Evolutionary conservation across 2,888 invertebrate genomes (phyloP).

Genomic region (Microctonus aethiopoides): DNA sequence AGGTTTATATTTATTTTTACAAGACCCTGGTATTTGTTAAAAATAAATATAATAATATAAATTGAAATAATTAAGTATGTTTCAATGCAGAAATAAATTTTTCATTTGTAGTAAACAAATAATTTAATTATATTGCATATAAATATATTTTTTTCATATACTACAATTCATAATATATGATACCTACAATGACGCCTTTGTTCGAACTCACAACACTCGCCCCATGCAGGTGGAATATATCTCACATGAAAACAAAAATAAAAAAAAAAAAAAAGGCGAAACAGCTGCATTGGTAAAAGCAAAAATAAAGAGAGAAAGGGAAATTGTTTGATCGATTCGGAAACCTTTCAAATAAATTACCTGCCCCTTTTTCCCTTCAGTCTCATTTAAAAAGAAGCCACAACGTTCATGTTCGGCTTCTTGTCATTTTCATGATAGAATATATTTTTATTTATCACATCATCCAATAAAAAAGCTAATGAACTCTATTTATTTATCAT

Average conservation of each 20-base stretch:
- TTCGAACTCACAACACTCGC: neutral
- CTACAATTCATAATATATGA: no score
- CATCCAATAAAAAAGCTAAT: neutral
- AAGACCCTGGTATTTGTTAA: no score
- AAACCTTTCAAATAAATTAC: conserved; percentile 10
- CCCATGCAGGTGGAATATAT: neutral
- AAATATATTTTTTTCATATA: no score
- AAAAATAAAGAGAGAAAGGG: neutral
- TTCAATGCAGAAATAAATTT: no score
- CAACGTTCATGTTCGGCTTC: conserved; percentile 4
- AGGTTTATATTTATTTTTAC: no score
- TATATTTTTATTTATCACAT: neutral
- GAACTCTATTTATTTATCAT: neutral
- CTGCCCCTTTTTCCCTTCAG: neutral
- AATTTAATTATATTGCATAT: no score
- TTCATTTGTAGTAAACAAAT: no score
- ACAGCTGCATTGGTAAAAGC: neutral
- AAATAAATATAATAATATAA: no score
- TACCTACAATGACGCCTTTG: conserved; percentile 12
- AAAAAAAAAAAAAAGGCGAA: neutral
- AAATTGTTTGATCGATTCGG: conserved; percentile 18
- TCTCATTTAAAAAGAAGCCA: neutral
- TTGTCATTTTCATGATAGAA: neutral
- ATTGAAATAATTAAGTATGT: no score
- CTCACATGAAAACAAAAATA: neutral